Evolutionary conservation across 2,113 vertebrate species (phyloP).

Genomic region (Archocentrus centrarchus): DNA sequence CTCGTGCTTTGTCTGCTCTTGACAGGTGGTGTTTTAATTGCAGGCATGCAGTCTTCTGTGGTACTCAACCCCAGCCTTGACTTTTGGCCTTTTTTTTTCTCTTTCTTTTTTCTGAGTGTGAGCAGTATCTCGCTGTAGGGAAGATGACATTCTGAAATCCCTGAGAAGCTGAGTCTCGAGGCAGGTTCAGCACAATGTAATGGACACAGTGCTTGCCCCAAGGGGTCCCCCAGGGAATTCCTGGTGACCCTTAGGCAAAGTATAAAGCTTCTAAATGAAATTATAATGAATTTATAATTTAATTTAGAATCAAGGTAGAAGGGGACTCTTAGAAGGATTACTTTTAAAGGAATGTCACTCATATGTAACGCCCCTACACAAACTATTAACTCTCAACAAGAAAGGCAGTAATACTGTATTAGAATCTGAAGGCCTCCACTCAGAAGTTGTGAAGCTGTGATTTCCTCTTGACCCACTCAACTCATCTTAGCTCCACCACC

Average conservation of each 20-base stretch:
- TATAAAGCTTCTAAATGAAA: constrained; percentile 40
- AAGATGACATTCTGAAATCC: constrained; percentile 57
- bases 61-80: constrained; percentile 14
- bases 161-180: constrained; percentile 42
- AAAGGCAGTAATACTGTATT: not conserved
- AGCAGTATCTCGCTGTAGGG: constrained; percentile 39
- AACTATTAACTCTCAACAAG: accelerated
- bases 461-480: not conserved
- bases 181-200: constrained; percentile 32
- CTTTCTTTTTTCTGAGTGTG: not conserved
- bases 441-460: not conserved
- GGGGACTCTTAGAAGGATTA: not conserved
- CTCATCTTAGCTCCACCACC: not conserved
- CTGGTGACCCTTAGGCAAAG: constrained; percentile 27
- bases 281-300: constrained; percentile 13
- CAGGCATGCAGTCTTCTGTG: constrained; percentile 13
- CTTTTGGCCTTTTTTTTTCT: constrained; percentile 5
- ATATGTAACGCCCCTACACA: accelerated
- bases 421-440: not conserved
- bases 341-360: not conserved
- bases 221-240: constrained; percentile 28
- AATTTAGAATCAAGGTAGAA: not conserved
- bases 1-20: constrained; percentile 13
- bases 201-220: constrained; percentile 23
- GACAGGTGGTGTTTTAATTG: constrained; percentile 47